These are phyloP conservation scores for Trissoscelio sp. DNA, from an alignment of 2,888 invertebrate species.

Conservation along the genomic window DNA sequence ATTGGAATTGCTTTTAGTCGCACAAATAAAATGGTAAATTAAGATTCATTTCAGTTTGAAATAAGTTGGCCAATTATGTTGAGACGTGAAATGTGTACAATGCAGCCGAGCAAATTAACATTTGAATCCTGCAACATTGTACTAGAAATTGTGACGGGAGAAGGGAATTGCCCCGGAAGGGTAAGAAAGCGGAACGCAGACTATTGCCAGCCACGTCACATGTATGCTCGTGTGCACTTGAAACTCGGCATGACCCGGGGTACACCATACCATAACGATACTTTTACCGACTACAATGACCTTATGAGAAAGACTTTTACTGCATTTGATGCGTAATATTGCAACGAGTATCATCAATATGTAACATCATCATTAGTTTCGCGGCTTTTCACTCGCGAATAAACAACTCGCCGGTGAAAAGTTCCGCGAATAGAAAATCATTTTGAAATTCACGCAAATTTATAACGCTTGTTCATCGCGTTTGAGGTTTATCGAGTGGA, in stretches of 20 bases:
- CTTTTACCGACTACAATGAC: conserved; percentile 65
- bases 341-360: conserved; percentile 32
- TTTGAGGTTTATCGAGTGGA: conserved; percentile 17
- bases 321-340: conserved; percentile 57
- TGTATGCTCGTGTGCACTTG: conserved; percentile 70
- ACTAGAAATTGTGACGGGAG: conserved; percentile 73
- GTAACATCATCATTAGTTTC: conserved; percentile 42
- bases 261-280: conserved; percentile 59
- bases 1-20: not conserved
- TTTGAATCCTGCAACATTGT: conserved; percentile 69
- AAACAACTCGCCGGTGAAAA: conserved; percentile 40
- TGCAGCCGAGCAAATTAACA: conserved; percentile 62
- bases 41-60: conserved; percentile 1
- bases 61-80: conserved; percentile 55
- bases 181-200: conserved; percentile 82
- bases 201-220: conserved; percentile 71
- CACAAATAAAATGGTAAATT: conserved; percentile 2
- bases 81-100: conserved; percentile 34
- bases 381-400: conserved; percentile 30
- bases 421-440: conserved; percentile 35
- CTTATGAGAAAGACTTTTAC: conserved; percentile 68
- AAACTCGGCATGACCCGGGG: conserved; percentile 73
- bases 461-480: conserved; percentile 10
- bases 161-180: conserved; percentile 80
- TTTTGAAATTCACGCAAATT: conserved; percentile 32